Evolutionary conservation across 2,113 vertebrate genomes (phyloP).

Genomic region (Eupsittula cactorum): DNA sequence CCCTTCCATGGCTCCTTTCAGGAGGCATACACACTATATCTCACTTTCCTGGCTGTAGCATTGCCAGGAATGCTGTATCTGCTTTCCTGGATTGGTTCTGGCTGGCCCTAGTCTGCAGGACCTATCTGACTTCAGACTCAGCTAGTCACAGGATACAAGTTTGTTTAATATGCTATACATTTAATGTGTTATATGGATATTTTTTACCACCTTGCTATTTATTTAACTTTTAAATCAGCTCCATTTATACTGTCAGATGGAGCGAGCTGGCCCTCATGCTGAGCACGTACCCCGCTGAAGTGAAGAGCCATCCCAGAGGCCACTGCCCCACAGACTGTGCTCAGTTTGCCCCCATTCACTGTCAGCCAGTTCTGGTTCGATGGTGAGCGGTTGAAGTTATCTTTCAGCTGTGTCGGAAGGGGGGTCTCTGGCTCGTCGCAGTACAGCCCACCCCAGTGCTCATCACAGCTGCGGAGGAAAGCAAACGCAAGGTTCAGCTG

Average conservation of each 20-base stretch:
- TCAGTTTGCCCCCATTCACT: conserved; percentile 92
- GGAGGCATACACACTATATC: not conserved
- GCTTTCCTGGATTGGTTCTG: not conserved
- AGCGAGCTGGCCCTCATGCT: not conserved
- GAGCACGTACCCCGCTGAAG: conserved; percentile 89
- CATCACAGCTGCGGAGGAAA: conserved; percentile 85
- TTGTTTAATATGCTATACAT: not conserved
- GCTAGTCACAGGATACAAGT: not conserved
- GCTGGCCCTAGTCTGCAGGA: not conserved
- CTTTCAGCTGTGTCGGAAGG: conserved; percentile 92
- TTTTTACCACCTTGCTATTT: not conserved
- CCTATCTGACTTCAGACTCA: not conserved
- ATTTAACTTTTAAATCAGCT: not conserved
- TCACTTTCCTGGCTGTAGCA: not conserved
- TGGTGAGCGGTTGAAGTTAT: conserved; percentile 93
- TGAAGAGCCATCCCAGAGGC: conserved; percentile 96
- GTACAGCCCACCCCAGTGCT: conserved; percentile 91
- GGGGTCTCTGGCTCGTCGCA: conserved; percentile 88
- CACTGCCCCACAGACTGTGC: conserved; percentile 92
- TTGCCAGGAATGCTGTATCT: not conserved
- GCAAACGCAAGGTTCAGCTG: conserved; percentile 7
- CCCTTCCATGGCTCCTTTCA: not conserved
- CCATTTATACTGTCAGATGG: fast-evolving
- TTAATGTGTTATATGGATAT: not conserved
- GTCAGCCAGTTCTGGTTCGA: conserved; percentile 91